A percentile compares a stretch with the other conserved stretches of the same genome.
Conservation (phyloP, 2,113 vertebrate species). For the Tauraco erythrolophus region DNA sequence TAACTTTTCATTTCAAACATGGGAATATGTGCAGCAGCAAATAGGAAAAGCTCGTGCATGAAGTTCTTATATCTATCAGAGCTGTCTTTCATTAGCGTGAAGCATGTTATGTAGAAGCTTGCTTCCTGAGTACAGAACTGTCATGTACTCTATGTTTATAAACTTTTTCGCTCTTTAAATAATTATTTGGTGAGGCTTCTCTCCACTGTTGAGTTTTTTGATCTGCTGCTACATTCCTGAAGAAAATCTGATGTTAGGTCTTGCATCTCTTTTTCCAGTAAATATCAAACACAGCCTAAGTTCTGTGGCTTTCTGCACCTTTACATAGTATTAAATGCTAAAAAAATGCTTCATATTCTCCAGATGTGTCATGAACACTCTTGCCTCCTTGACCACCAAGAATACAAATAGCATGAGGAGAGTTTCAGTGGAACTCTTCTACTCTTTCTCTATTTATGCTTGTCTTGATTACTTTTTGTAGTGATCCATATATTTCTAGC, state of each 20-base stretch:
- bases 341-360: not conserved
- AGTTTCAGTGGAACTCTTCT: not conserved
- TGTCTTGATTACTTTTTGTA: not conserved
- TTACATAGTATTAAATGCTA: not conserved
- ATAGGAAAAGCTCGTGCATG: not conserved
- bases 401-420: not conserved
- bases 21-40: not conserved
- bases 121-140: not conserved
- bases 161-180: not conserved
- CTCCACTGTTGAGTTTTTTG: not conserved
- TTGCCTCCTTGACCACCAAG: not conserved
- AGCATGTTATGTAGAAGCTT: not conserved
- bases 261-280: not conserved
- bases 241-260: not conserved
- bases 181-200: not conserved
- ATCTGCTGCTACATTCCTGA: not conserved
- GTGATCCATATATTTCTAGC: not conserved
- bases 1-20: not conserved
- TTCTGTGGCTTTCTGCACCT: not conserved
- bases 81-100: not conserved
- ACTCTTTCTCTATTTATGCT: not conserved
- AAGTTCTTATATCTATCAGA: not conserved
- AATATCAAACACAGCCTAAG: not conserved
- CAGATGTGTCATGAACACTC: not conserved
- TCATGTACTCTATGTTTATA: not conserved